Conservation (phyloP, 2,113 vertebrate species). For the Paedocypris sp. region DNA sequence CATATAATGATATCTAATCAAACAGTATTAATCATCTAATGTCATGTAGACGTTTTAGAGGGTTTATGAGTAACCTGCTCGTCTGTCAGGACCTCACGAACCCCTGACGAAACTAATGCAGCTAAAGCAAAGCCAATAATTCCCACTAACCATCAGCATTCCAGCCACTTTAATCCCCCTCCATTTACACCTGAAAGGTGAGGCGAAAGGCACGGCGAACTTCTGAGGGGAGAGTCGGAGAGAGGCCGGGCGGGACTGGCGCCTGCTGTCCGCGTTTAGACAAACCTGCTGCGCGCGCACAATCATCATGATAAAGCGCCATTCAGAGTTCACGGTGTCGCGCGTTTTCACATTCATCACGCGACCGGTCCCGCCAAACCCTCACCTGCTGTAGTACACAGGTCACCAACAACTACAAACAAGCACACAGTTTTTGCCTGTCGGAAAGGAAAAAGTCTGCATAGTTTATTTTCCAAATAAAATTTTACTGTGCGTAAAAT, state of each 20-base stretch:
- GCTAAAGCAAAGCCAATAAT: conserved; percentile 43
- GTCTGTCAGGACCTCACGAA: conserved; percentile 18
- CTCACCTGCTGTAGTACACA: too few species aligned
- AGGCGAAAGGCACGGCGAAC: conserved; percentile 22
- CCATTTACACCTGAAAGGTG: conserved; percentile 58
- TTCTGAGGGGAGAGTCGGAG: conserved; percentile 27
- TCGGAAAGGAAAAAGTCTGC: too few species aligned
- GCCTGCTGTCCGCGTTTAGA: conserved; percentile 55
- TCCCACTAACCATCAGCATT: conserved; percentile 34
- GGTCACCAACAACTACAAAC: too few species aligned
- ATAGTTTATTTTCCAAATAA: too few species aligned
- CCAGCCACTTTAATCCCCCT: not conserved
- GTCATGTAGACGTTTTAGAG: too few species aligned
- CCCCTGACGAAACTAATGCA: conserved; percentile 32
- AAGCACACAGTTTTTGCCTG: too few species aligned
- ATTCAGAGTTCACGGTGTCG: conserved; percentile 32
- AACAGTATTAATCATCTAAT: too few species aligned
- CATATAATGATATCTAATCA: too few species aligned
- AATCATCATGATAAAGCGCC: conserved; percentile 46
- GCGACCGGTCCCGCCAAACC: too few species aligned
- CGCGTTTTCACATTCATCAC: conserved; percentile 10
- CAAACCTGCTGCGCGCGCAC: conserved; percentile 53
- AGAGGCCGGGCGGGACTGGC: conserved; percentile 47
- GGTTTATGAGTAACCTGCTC: too few species aligned
- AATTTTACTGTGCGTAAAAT: too few species aligned